Evolutionary conservation across 2,113 vertebrate genomes (phyloP), one percentile per base, ranked within the genome.

Genomic region (Brachionichthys hirsutus): DNA sequence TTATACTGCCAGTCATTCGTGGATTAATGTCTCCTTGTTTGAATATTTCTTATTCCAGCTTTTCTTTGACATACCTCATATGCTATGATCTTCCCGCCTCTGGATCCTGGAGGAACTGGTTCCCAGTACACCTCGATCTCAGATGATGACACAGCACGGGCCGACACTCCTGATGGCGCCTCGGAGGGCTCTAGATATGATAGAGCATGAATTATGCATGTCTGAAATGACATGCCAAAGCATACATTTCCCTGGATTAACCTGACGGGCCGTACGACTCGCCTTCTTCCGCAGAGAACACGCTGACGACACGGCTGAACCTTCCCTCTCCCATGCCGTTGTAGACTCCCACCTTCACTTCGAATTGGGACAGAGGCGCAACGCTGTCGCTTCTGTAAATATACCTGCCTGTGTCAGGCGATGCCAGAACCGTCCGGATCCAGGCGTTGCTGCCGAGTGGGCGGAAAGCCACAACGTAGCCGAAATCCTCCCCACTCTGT

Each of bases 281-380:
- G 94, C 94, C 93, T 2, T 94, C 93, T 54, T 95, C 94, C 64
- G 95, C 95, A 0, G 94, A 94, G 79, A 92, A 91, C 68, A 94
- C 63, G n/a, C 83, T 62, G 46, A 85, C 84, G 13, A 88, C 20
- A 0, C 75, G 82, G 76, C 94, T 95, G 58, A 92, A 87, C 0
- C 87, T 87, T 1, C 95, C 95, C 79, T 95, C 92, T 24, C 93
- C 94, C 73, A 92, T 80, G 0, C 88, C 84, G 81, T 94, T 97
- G 84, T 91, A 96, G 14, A 94, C 93, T 0, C 93, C 94, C 44
- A 95, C 94, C 80, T 93, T 95, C 58, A 94, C 94, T 84, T 97
- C 92, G 11, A 93, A 96, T 44, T 85, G 92, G 17, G 92, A 93
- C 9, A 95, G 89, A 0, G 94, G 91, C 0, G 69, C 79, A 36